Evolutionary conservation across 1,140 invertebrate species (phyloP), one percentile per base, ranked within the genome.

Genomic region (Lordiphosa collinella): DNA sequence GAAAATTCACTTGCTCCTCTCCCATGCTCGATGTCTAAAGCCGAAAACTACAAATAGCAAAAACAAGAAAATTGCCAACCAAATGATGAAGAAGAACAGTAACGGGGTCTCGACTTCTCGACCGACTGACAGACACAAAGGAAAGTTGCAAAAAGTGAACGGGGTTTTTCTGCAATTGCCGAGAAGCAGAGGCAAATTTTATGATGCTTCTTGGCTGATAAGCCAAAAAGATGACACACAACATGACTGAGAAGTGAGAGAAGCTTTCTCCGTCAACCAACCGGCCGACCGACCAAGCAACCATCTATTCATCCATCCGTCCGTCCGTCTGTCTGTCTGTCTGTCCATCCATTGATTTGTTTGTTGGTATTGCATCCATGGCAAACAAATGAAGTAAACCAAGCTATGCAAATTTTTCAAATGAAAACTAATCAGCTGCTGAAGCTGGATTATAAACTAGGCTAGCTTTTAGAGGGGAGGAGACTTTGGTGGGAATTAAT

Each of bases 211-310:
- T 43, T 64, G 74, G 57, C 71, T 82, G 75, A 80, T 80, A 80
- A 80, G 76, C 76, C 71, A 67, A 71, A 79, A 80, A 80, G 75
- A 80, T 80, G 75, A 80, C 75, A 80, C 65, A 80, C 60, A 69
- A 46, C 47, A 37, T 34, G 32, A 35, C 31, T 35, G 34, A 35
- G 31, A 25, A 11, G 13, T 34, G 25, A 14, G 11, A 40, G 8
- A 41, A 41, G 14, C 22, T 44, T 44, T 44, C 41, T 44, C 41
- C 41, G 22, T n/a, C 22, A 29, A 37, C 35, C n/a, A n/a, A 36
- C 13, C 11, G 13, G 6, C 10, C 18, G 7, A n/a, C 18, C 7
- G 6, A 29, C 40, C 40, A 43, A 29, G 1, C 41, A 44, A 13
- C n/a, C 16, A 22, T 14, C 4, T 11, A 25, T 25, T 1, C n/a